phyloP scores from a whole-genome alignment of 2,888 invertebrate species.

The Drosophila merina region DNA sequence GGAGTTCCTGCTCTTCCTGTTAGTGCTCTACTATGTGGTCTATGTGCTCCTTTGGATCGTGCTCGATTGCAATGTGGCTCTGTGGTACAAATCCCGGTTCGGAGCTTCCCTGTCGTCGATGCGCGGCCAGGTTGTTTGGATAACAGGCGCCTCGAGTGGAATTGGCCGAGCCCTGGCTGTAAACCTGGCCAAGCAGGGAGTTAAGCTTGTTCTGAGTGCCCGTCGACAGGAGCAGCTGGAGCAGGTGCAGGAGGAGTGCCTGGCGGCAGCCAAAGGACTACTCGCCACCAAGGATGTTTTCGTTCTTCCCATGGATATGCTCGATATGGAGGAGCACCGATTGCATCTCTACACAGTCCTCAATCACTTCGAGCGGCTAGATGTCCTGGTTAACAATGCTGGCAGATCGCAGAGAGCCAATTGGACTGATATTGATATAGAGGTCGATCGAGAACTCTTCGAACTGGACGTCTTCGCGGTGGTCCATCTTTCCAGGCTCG shows the following conservation, averaged over 20 bases:
- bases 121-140: conserved; percentile 90
- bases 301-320: conserved; percentile 88
- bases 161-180: conserved; percentile 91
- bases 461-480: conserved; percentile 91
- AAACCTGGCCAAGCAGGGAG: conserved; percentile 87
- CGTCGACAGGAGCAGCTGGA: conserved; percentile 87
- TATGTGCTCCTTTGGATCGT: conserved; percentile 85
- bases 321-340: conserved; percentile 86
- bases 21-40: conserved; percentile 84
- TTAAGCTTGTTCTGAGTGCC: conserved; percentile 88
- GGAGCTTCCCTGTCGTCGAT: conserved; percentile 86
- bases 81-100: conserved; percentile 86
- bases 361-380: conserved; percentile 88
- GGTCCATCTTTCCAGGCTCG: conserved; percentile 88
- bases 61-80: conserved; percentile 86
- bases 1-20: conserved; percentile 74
- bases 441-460: conserved; percentile 90
- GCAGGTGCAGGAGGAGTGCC: conserved; percentile 87
- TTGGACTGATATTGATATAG: conserved; percentile 89
- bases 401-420: conserved; percentile 90
- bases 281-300: conserved; percentile 87
- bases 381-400: conserved; percentile 92
- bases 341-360: conserved; percentile 87
- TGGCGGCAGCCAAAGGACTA: conserved; percentile 82
- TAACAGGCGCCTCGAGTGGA: conserved; percentile 93